Conservation (phyloP, 2,797 vertebrate genomes). For the Sciaenops ocellatus region DNA sequence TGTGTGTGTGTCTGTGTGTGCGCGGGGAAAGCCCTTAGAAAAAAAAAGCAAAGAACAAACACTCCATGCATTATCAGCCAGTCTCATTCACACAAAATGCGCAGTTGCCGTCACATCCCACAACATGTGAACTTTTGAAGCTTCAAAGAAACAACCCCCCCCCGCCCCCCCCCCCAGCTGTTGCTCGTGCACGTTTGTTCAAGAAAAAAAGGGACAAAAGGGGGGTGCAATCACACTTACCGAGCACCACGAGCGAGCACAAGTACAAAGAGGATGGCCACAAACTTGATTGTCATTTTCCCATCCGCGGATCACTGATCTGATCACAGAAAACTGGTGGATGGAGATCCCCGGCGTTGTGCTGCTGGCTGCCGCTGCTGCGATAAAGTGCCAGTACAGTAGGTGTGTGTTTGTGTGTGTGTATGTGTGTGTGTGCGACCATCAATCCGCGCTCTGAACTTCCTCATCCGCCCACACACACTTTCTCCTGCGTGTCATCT, state of each 20-base stretch:
- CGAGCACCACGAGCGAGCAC: slow-evolving; percentile 77
- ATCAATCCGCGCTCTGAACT: slow-evolving; percentile 75
- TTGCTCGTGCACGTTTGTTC: slow-evolving; percentile 31
- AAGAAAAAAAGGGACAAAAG: not conserved
- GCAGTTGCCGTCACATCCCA: not conserved
- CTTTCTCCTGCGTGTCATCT: slow-evolving; percentile 69
- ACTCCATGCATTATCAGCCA: slow-evolving; percentile 14
- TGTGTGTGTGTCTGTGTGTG: slow-evolving; percentile 2
- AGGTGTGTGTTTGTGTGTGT: slow-evolving; percentile 39
- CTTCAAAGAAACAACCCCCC: not conserved
- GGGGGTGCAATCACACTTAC: slow-evolving; percentile 68
- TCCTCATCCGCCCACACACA: slow-evolving; percentile 80
- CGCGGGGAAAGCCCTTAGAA: slow-evolving; percentile 54
- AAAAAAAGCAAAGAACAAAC: slow-evolving; percentile 4
- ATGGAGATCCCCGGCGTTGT: slow-evolving; percentile 42
- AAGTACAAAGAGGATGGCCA: slow-evolving; percentile 82
- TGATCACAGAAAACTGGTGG: slow-evolving; percentile 45
- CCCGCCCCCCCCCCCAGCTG: slow-evolving; percentile 25
- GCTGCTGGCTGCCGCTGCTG: slow-evolving; percentile 40
- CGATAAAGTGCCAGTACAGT: slow-evolving; percentile 60
- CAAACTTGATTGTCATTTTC: slow-evolving; percentile 88
- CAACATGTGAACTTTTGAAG: slow-evolving; percentile 50
- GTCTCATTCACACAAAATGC: slow-evolving; percentile 37
- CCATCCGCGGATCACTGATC: slow-evolving; percentile 50
- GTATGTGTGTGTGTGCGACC: slow-evolving; percentile 49